Conservation (phyloP, 2,113 vertebrate genomes). For the Saguinus imperator region DNA sequence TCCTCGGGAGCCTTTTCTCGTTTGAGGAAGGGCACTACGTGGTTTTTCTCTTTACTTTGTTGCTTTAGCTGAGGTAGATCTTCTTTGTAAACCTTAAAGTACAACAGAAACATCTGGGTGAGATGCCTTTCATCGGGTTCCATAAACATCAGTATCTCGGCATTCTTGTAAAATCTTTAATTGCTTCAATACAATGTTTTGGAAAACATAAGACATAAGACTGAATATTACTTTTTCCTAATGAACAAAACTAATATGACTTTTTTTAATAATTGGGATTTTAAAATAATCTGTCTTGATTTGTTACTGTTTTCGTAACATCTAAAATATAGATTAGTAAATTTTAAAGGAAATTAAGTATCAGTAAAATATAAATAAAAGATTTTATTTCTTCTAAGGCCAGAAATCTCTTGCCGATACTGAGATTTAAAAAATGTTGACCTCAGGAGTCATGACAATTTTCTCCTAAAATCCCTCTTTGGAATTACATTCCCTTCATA, state of each 20-base stretch:
- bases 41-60: conserved; percentile 92
- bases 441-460: not conserved
- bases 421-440: not conserved
- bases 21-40: conserved; percentile 92
- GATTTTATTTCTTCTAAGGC: conserved; percentile 11
- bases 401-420: conserved; percentile 9
- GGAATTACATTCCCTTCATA: not conserved
- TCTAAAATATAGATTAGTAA: not conserved
- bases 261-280: not conserved
- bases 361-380: conserved; percentile 6
- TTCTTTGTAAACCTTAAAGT: conserved; percentile 96
- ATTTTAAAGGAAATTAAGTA: not conserved
- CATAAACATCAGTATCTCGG: conserved; percentile 11
- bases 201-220: not conserved
- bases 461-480: not conserved
- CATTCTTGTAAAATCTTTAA: not conserved
- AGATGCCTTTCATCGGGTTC: not conserved
- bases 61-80: conserved; percentile 97
- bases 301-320: conserved; percentile 29
- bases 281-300: not conserved
- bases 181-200: not conserved
- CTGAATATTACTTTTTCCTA: not conserved
- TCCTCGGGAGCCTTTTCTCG: conserved; percentile 93
- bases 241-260: not conserved
- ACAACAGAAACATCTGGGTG: conserved; percentile 57